Evolutionary conservation across 2,113 vertebrate genomes (phyloP).

Genomic region (Haemorhous mexicanus): DNA sequence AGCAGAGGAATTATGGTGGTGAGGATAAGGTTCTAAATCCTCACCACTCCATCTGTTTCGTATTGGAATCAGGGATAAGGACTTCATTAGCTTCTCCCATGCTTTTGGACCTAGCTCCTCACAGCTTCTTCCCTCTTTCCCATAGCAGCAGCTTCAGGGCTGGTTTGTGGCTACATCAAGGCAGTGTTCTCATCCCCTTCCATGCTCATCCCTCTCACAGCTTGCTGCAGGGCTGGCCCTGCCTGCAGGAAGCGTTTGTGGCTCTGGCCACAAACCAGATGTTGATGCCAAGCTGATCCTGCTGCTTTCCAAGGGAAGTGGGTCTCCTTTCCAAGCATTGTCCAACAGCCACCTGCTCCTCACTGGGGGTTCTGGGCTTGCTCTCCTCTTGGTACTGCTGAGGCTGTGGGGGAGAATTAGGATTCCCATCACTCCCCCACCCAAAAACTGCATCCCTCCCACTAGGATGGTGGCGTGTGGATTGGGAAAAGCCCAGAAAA

Average conservation of each 20-base stretch:
- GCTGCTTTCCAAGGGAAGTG: not conserved
- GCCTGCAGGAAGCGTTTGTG: not conserved
- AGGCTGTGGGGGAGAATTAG: not conserved
- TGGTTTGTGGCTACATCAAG: not conserved
- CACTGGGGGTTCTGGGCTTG: not conserved
- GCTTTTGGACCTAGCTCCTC: not conserved
- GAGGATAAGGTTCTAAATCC: not conserved
- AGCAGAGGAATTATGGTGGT: not conserved
- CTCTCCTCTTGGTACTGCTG: not conserved
- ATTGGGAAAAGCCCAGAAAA: no score
- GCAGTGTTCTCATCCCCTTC: not conserved
- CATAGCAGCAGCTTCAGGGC: not conserved
- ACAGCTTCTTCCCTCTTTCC: not conserved
- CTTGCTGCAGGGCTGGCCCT: not conserved
- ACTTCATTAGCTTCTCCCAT: not conserved
- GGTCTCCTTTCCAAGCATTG: accelerated
- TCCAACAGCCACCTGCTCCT: not conserved
- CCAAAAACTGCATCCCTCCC: accelerated
- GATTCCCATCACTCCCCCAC: not conserved
- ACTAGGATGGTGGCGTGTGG: not conserved
- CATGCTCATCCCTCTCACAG: accelerated
- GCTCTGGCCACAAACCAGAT: not conserved
- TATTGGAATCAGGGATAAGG: not conserved
- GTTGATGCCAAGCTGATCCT: not conserved
- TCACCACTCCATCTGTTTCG: not conserved